A percentile compares a stretch with the other conserved stretches of the same genome.
phyloP scores from a whole-genome alignment of 1,140 invertebrate genomes.

The fruit fly (Drosophila melanogaster) region Release_6_plus_ISO1_MT NT_037436.4:8256001-8256500 shows the following conservation, averaged over 20 bases:
- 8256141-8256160: constrained; percentile 26
- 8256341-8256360: not conserved
- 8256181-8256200: not conserved
- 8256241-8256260: not conserved
- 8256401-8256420: constrained; percentile 32
- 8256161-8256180: not conserved
- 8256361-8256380: not conserved
- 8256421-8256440: constrained; percentile 3
- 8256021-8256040: not conserved
- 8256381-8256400: not conserved
- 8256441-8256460: constrained; percentile 42
- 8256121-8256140: constrained; percentile 59
- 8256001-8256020: no score
- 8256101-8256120: constrained; percentile 76
- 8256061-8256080: constrained; percentile 32
- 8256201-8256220: not conserved
- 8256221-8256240: fast-evolving
- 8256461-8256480: constrained; percentile 67
- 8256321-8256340: not conserved
- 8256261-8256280: no score
- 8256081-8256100: constrained; percentile 51
- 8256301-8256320: not conserved
- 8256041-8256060: constrained; percentile 5
- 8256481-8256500: constrained; percentile 62
- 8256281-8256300: not conserved